A percentile compares a stretch with the other conserved stretches of the same genome.
These are phyloP conservation scores for Chondrosia reniformis DNA, from an alignment of 37 sponge, comb jelly and placozoan genomes.

Conservation along the genomic window DNA sequence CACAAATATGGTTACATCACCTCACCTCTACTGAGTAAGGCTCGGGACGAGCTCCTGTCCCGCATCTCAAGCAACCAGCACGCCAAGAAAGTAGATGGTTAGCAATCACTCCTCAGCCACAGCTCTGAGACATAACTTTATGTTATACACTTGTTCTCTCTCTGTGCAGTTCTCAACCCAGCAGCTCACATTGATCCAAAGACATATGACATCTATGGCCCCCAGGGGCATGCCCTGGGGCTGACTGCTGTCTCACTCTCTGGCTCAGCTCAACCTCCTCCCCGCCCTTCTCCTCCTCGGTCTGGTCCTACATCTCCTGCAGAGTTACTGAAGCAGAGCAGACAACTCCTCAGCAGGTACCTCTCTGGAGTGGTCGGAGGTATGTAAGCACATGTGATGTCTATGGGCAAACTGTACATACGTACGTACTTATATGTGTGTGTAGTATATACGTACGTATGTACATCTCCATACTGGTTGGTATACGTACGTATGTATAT, in stretches of 20 bases:
- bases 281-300: neutral
- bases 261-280: neutral
- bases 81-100: neutral
- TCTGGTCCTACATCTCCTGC: neutral
- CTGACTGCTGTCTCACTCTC: constrained; percentile 13
- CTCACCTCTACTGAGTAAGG: neutral
- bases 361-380: too few species aligned
- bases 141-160: neutral
- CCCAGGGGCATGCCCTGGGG: constrained; percentile 47
- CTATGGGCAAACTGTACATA: too few species aligned
- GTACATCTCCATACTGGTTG: too few species aligned
- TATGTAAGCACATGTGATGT: too few species aligned
- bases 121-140: neutral
- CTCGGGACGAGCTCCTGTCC: neutral
- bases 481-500: too few species aligned
- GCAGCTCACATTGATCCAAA: constrained; percentile 65
- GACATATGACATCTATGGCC: constrained; percentile 54
- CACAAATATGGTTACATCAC: constrained; percentile 9
- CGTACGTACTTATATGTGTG: too few species aligned
- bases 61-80: neutral
- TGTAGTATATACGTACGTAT: too few species aligned
- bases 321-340: neutral
- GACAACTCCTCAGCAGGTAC: constrained; percentile 19
- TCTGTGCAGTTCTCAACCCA: constrained; percentile 40
- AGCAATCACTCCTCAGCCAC: neutral